Base-by-base conservation (phyloP, 1,140 invertebrate species). In the Anagrus nilaparvatae region DNA sequence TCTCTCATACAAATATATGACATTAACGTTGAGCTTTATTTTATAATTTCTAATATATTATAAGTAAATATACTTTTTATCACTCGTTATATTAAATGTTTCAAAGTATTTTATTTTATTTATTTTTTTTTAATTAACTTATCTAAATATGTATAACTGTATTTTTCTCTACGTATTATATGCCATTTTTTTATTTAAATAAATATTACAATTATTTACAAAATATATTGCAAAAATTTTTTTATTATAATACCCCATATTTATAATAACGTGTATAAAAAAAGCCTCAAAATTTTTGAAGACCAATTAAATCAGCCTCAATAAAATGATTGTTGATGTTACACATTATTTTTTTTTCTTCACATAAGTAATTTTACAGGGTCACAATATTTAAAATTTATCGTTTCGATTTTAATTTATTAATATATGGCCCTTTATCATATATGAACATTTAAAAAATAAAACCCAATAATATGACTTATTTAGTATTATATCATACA, bases 151-250 rank as follows among this genome's bases (percentile, higher is more conserved):
- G 50, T 50, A 52, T n/a, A n/a, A 50, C 40, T 55, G 48, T 41
- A 54, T 41, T 45, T 36, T 36, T 37, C n/a, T 46, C 51, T 60
- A 63, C 41, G 48, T 45, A 44, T 51, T 60, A 55, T 35, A 46
- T 44, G 48, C 48, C 40, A 47, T 36, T 53, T 49, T 53, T 55
- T 49, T n/a, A n/a, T n/a, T n/a, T n/a, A n/a, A 64, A 66, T 67
- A 67, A 65, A 67, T 65, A 64, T 66, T 67, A 67, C 63, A 67
- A 62, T 47, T 67, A 67, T 67, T 55, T 67, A 67, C 65, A 67
- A 42, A 49, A 48, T 10, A 20, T 31, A 21, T n/a, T 38, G 19
- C 13, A 7, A 24, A 25, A 37, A 43, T n/a, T 23, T 14, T 13
- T n/a, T 13, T 5, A 19, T 8, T 8, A 31, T 9, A 9, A n/a